Base-by-base conservation (phyloP, 2,888 invertebrate species). In the Odontocolon sp. region DNA sequence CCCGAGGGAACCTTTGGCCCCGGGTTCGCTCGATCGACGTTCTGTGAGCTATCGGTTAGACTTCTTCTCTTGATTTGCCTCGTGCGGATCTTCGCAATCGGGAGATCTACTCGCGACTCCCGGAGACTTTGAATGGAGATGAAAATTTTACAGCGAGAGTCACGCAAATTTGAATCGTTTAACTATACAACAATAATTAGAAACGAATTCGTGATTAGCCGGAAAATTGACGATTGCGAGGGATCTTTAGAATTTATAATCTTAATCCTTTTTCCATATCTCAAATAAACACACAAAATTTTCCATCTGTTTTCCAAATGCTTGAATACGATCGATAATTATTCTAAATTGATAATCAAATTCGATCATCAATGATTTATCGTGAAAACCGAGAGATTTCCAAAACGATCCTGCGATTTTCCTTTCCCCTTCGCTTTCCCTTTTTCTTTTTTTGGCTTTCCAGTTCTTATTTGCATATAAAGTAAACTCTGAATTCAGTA, bases 381-480 rank as follows among this genome's bases (percentile, higher is more conserved):
- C n/a, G n/a, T n/a, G 67, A 36, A 56, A 68, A 38, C 33, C 56
- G 47, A 57, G 54, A 23, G 67, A 57, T 61, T 47, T 61, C 50
- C 56, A 69, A 75, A 80, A 78, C 72, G 70, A 47, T 63, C 57
- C 77, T 59, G 64, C 54, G 70, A 73, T 77, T 72, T 67, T 56
- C 42, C 45, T 36, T 47, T 11, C 80, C 83, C 76, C 78, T 81
- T 83, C 83, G 82, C 83, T 81, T 80, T 81, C 81, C 82, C 80
- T 47, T 54, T 63, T 83, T 78, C 81, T 81, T 83, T 81, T 81
- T 82, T 78, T 81, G 77, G 83, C 83, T 83, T 84, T n/a, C n/a
- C 84, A 82, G 81, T 80, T 80, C 82, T 80, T 80, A 88, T 89
- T 89, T 89, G 85, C 89, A 89, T 89, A 89, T 89, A 89, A 89